A percentile compares a stretch with the other conserved stretches of the same genome.
phyloP scores from a whole-genome alignment of 2,888 invertebrate genomes.

The Parasteatoda lunata region DNA sequence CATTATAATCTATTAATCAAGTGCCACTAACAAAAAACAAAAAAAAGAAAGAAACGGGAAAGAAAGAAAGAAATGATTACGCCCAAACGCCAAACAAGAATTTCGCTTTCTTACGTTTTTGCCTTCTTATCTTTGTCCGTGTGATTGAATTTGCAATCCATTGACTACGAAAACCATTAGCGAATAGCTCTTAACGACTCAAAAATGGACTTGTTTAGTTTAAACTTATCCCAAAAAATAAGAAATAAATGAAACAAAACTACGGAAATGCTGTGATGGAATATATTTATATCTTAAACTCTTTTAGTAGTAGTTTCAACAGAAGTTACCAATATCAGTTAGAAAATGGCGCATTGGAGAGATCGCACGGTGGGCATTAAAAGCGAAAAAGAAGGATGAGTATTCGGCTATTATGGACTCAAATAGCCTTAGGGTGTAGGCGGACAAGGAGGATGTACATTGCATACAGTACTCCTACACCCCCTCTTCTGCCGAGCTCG shows the following conservation, averaged over 20 bases:
- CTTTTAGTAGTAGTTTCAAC: constrained; percentile 15
- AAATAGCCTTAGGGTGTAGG: constrained; percentile 50
- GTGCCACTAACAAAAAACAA: background rate
- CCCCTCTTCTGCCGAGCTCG: constrained; percentile 24
- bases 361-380: constrained; percentile 52
- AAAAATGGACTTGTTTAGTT: constrained; percentile 54
- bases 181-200: constrained; percentile 51
- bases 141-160: constrained; percentile 62
- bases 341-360: background rate
- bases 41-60: background rate
- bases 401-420: constrained; percentile 54
- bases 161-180: constrained; percentile 61
- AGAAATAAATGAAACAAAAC: background rate
- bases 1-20: background rate
- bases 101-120: background rate
- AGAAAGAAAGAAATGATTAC: too few relatives aligned
- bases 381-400: constrained; percentile 39
- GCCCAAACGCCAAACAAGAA: too few relatives aligned
- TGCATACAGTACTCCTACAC: constrained; percentile 14
- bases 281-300: constrained; percentile 26
- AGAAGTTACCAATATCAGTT: constrained; percentile 37
- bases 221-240: background rate
- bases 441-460: constrained; percentile 8
- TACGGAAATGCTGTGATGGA: constrained; percentile 24
- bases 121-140: constrained; percentile 9